Conservation (phyloP, 2,797 vertebrate species). For the Sarcophilus harrisii region DNA sequence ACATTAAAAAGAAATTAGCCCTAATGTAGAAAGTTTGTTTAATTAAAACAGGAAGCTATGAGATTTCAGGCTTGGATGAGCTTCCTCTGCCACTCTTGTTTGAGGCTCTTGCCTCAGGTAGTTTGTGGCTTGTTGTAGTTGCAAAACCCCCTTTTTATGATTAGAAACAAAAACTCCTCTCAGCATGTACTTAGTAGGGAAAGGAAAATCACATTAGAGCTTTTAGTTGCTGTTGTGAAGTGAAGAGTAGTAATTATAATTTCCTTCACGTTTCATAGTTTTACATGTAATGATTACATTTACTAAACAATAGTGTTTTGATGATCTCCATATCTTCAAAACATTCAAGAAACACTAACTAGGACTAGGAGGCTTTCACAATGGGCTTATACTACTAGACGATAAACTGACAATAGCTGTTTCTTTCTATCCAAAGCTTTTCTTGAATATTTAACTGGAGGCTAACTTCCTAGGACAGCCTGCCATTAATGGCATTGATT, state of each 20-base stretch:
- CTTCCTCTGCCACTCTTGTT: background rate
- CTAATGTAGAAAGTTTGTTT: background rate
- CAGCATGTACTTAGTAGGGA: slow-evolving; percentile 57
- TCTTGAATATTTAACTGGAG: slow-evolving; percentile 53
- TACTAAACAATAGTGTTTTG: slow-evolving; percentile 51
- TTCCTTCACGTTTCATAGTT: slow-evolving; percentile 60
- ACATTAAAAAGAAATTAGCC: background rate
- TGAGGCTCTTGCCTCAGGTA: background rate
- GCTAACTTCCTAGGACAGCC: slow-evolving; percentile 29
- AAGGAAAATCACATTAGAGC: slow-evolving; percentile 57
- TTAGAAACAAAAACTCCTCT: slow-evolving; percentile 5
- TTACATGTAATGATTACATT: slow-evolving; percentile 63
- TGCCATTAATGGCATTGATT: slow-evolving; percentile 56
- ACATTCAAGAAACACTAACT: slow-evolving; percentile 54
- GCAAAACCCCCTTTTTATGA: background rate
- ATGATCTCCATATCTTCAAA: slow-evolving; percentile 24
- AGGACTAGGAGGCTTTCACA: slow-evolving; percentile 16
- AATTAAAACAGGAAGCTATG: background rate
- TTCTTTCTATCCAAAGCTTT: slow-evolving; percentile 52
- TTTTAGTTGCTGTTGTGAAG: slow-evolving; percentile 66
- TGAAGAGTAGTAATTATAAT: slow-evolving; percentile 55
- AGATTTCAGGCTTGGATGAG: background rate
- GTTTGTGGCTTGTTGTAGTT: background rate
- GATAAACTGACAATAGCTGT: slow-evolving; percentile 18
- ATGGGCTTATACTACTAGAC: slow-evolving; percentile 34